These are phyloP conservation scores for Gambelia wislizenii DNA, from an alignment of 2,797 vertebrate species.

Conservation along the genomic window DNA sequence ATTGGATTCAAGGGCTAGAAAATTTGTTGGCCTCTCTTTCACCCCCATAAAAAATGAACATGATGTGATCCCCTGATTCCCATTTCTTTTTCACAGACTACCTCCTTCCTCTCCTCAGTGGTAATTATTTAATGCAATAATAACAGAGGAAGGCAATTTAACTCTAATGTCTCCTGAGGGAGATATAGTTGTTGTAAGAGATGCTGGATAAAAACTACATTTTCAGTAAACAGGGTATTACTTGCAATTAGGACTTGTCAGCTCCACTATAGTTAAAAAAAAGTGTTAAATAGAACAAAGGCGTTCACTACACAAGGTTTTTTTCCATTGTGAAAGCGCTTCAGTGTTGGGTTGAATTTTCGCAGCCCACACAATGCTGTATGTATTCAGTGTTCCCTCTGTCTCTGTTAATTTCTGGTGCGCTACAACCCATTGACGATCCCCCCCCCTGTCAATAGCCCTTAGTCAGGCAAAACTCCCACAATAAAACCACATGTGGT, in stretches of 20 bases:
- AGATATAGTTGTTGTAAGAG: background rate
- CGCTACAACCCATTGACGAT: no score
- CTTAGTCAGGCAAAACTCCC: no score
- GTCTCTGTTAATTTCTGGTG: no score
- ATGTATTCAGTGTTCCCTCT: no score
- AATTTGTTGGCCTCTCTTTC: background rate
- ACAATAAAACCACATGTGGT: no score
- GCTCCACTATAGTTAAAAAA: background rate
- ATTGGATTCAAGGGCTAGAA: background rate
- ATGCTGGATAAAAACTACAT: background rate
- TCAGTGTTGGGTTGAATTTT: no score
- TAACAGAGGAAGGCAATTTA: slow-evolving; percentile 21
- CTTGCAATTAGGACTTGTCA: background rate
- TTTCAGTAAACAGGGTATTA: slow-evolving; percentile 26
- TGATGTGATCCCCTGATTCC: background rate
- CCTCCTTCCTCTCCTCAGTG: background rate
- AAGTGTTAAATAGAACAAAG: background rate
- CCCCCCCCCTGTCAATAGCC: no score
- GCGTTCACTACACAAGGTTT: no score
- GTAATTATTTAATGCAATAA: slow-evolving; percentile 35
- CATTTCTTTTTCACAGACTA: background rate
- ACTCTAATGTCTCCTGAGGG: background rate
- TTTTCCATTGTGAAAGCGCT: no score
- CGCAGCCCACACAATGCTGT: no score
- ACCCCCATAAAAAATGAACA: background rate